Percentiles rank a stretch among this genome's conserved stretches.
Conservation (phyloP, 2,797 vertebrate species). For the Catamblyrhynchus diadema region DNA sequence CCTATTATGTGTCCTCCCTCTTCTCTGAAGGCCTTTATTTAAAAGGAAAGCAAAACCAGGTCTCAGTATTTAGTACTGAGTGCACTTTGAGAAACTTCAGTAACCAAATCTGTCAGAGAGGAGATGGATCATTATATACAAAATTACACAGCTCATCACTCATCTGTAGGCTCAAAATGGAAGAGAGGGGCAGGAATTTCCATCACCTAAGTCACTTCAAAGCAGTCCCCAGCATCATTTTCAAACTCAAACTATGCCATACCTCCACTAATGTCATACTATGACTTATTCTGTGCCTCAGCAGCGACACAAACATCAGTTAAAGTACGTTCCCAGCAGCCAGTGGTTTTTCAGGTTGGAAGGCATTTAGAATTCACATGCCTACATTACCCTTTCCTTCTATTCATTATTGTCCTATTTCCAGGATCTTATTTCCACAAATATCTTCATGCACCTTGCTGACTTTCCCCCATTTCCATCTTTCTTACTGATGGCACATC, state of each 20-base stretch:
- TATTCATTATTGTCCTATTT: background rate
- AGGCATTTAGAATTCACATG: background rate
- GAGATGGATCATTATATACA: background rate
- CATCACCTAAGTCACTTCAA: background rate
- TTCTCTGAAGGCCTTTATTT: background rate
- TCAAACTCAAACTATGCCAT: background rate
- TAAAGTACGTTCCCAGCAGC: background rate
- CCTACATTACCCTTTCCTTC: background rate
- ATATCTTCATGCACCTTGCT: background rate
- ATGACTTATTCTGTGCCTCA: background rate
- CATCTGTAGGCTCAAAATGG: background rate
- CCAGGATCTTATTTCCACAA: background rate
- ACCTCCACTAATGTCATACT: background rate
- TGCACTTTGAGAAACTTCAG: background rate
- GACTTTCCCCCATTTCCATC: background rate
- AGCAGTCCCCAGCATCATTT: background rate
- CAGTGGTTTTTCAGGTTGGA: background rate
- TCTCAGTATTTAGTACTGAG: background rate
- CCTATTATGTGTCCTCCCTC: background rate
- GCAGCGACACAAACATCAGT: background rate
- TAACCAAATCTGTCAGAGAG: background rate
- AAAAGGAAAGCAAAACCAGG: background rate
- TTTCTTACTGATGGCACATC: background rate
- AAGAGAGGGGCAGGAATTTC: background rate
- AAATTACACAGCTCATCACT: background rate